A percentile compares a stretch with the other conserved stretches of the same genome.
Conservation (phyloP, 2,797 vertebrate genomes). For the Leptatherina wallacei region DNA sequence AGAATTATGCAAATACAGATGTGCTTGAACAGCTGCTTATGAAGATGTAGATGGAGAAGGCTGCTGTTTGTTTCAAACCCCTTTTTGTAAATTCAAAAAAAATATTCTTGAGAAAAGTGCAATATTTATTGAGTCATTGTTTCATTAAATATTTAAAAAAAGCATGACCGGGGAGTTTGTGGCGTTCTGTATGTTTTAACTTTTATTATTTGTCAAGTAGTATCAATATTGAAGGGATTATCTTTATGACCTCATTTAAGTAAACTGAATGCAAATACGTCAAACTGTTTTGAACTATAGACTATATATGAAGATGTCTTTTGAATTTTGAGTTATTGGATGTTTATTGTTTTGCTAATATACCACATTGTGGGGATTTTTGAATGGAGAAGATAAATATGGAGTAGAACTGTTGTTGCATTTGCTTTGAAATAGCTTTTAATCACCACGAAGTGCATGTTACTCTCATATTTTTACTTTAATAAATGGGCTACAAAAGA, state of each 20-base stretch:
- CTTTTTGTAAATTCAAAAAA: background rate
- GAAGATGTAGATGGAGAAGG: background rate
- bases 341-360: too few species aligned
- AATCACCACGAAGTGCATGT: too few species aligned
- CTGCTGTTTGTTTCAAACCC: constrained; percentile 1
- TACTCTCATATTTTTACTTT: too few species aligned
- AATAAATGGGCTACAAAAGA: too few species aligned
- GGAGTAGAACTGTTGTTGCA: background rate
- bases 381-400: background rate
- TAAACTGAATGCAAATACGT: background rate
- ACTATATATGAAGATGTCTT: background rate
- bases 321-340: too few species aligned
- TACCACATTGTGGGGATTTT: too few species aligned
- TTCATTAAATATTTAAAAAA: constrained; percentile 7
- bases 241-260: background rate
- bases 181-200: background rate
- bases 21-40: constrained; percentile 1
- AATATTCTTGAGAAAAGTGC: constrained; percentile 1
- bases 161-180: background rate
- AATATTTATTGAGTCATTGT: background rate
- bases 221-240: background rate
- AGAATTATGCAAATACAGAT: constrained; percentile 7
- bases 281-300: constrained; percentile 2
- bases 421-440: too few species aligned
- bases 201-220: background rate